Evolutionary conservation across 2,888 invertebrate species (phyloP), one percentile per base, ranked within the genome.

Genomic region (Amphipoea oculea): DNA sequence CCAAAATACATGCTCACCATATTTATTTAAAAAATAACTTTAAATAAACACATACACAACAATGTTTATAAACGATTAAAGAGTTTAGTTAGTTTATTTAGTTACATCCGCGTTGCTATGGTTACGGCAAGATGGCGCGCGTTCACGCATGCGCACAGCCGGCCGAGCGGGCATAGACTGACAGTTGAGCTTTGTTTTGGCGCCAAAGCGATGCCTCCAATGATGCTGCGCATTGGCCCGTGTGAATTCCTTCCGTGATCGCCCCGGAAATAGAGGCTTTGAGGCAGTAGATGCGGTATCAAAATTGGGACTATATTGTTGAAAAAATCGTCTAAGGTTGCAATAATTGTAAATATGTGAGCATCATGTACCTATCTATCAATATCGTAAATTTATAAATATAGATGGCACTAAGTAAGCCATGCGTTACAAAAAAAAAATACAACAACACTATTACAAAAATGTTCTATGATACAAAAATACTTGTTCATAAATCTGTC

Each of bases 101-200:
- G 92, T 91, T 93, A 92, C 91, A 90, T 92, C 89, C 92, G 86
- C 94, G 95, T 96, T 90, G 93, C 95, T 93, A 95, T 95, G 90
- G 92, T 93, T 94, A 96, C 95, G 87, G 85, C 85, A 94, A 94
- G 88, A 94, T 94, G 94, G 94, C 94, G 89, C 63, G 54, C 88
- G 88, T 73, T 78, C 84, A 89, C 94, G 95, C 96, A 94, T 95
- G 95, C 95, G 95, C 92, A 88, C 92, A 73, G 90, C 80, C 75
- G 76, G 88, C 91, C 91, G 91, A 88, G 83, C 93, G 90, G 92
- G 90, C 87, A 88, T 86, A 88, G 91, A 96, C 96, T 96, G 95
- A 89, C 84, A 74, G 84, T 77, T 60, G 65, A 54, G 74, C 63
- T 80, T 91, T 79, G 94, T 94, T 96, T 96, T 96, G 95, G 95